A percentile compares a stretch with the other conserved stretches of the same genome.
Conservation (phyloP, 2,797 vertebrate species). For the Steatocranus sp. region DNA sequence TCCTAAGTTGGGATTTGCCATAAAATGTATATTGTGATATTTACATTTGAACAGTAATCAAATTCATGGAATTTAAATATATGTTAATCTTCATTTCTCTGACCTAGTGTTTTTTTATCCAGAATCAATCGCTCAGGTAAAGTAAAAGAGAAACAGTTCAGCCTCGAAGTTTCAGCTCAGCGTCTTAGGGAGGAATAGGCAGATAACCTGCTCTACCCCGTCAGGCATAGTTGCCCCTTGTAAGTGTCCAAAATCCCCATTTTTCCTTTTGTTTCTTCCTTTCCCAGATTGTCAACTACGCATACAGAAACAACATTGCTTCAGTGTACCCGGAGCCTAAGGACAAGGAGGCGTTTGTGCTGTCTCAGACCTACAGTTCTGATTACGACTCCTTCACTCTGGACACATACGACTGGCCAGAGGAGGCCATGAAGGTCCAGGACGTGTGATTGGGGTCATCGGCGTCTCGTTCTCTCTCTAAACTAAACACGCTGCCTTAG, state of each 20-base stretch:
- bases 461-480: neutral
- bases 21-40: neutral
- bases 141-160: neutral
- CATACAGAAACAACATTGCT: constrained; percentile 87
- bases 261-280: neutral
- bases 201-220: neutral
- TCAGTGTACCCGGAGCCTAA: constrained; percentile 91
- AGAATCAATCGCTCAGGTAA: neutral
- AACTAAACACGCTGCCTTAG: neutral
- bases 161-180: neutral
- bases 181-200: neutral
- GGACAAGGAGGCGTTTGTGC: constrained; percentile 95
- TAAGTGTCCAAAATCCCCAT: neutral
- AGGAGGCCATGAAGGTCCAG: constrained; percentile 85
- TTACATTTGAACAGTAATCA: neutral
- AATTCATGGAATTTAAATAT: neutral
- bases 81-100: neutral
- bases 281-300: constrained; percentile 86
- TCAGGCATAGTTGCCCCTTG: neutral
- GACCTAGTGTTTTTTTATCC: accelerated
- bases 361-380: constrained; percentile 86
- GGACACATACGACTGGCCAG: constrained; percentile 91
- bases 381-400: constrained; percentile 91
- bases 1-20: neutral
- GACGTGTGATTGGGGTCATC: constrained; percentile 71